phyloP scores from a whole-genome alignment of 2,797 vertebrate genomes.

The Neosilurus mollespiculum region DNA sequence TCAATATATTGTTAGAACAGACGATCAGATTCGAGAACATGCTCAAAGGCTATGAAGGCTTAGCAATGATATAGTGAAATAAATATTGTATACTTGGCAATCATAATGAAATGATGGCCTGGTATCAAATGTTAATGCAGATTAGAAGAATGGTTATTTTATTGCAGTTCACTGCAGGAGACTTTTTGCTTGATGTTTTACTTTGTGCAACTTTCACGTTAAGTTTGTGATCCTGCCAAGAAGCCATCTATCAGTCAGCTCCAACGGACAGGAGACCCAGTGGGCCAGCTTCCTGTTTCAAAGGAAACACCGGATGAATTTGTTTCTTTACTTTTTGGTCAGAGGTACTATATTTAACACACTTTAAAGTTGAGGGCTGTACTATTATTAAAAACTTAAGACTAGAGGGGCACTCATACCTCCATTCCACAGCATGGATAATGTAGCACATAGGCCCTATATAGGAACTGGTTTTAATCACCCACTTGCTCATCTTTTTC shows the following conservation, averaged over 20 bases:
- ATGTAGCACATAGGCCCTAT: too few species aligned
- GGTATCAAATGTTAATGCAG: not conserved
- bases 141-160: not conserved
- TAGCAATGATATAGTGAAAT: not conserved
- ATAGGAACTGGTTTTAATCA: too few species aligned
- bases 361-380: not conserved
- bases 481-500: too few species aligned
- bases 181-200: conserved; percentile 5
- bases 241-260: conserved; percentile 7
- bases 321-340: not conserved
- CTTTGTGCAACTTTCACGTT: not conserved
- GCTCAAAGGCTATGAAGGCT: not conserved
- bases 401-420: too few species aligned
- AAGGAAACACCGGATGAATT: conserved; percentile 17
- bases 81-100: not conserved
- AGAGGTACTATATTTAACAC: not conserved
- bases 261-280: conserved; percentile 1
- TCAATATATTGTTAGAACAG: not conserved
- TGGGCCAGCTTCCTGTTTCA: not conserved
- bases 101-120: not conserved
- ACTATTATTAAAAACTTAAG: not conserved
- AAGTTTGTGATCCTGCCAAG: conserved; percentile 4
- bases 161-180: not conserved
- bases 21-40: too few species aligned
- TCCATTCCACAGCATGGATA: too few species aligned